phyloP scores from a whole-genome alignment of 2,113 vertebrate genomes.

The Pygoscelis antarcticus region DNA sequence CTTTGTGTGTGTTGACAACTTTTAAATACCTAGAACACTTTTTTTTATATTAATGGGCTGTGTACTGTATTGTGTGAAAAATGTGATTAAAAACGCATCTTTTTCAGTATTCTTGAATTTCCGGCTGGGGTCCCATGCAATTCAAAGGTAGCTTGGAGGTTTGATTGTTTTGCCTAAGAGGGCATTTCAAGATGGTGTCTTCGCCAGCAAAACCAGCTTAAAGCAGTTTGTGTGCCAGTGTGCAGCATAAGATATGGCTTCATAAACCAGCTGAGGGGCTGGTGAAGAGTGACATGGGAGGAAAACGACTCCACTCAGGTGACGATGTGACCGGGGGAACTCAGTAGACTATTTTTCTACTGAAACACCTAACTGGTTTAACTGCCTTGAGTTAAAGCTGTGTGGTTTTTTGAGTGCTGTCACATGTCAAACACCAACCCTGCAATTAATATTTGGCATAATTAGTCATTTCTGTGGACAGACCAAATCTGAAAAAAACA shows the following conservation, averaged over 20 bases:
- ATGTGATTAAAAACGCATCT: neutral
- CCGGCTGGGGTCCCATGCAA: accelerated
- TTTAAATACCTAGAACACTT: neutral
- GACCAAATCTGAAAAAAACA: neutral
- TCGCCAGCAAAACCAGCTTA: neutral
- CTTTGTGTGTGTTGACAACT: neutral
- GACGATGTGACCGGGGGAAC: neutral
- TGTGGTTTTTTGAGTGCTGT: neutral
- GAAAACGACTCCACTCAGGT: neutral
- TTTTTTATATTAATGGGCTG: neutral
- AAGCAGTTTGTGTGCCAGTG: neutral
- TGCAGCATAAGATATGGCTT: accelerated
- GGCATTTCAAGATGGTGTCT: neutral
- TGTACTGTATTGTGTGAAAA: neutral
- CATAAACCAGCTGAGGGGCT: neutral
- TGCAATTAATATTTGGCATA: neutral
- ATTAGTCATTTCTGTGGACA: neutral
- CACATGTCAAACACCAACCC: neutral
- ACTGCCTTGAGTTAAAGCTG: neutral
- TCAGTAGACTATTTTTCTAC: neutral
- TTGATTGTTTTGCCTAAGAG: neutral
- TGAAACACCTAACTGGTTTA: neutral
- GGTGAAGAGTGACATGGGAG: neutral
- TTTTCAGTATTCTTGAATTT: neutral
- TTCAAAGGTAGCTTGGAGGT: neutral